A percentile compares a stretch with the other conserved stretches of the same genome.
phyloP scores from a whole-genome alignment of 2,888 invertebrate species.

The Druceiella hillmani region DNA sequence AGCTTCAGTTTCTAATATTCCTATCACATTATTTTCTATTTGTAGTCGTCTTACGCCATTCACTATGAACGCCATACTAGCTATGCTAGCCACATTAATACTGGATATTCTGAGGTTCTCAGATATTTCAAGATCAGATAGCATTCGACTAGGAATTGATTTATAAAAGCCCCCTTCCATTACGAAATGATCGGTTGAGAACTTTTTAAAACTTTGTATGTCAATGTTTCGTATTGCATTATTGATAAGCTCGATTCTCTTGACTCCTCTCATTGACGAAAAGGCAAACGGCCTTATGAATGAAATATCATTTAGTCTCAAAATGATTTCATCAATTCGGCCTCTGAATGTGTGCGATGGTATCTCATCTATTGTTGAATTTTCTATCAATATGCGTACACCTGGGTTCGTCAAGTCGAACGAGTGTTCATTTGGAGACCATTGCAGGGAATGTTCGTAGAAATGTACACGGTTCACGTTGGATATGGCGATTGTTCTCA shows the following conservation, averaged over 20 bases:
- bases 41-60: slow-evolving; percentile 56
- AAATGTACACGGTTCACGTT: slow-evolving; percentile 60
- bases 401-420: slow-evolving; percentile 59
- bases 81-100: slow-evolving; percentile 56
- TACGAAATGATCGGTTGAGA: slow-evolving; percentile 60
- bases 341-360: slow-evolving; percentile 64
- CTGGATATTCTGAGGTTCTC: slow-evolving; percentile 61
- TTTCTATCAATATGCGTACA: slow-evolving; percentile 44
- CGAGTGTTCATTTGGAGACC: slow-evolving; percentile 58
- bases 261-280: slow-evolving; percentile 62
- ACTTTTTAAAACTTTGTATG: slow-evolving; percentile 73
- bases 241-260: slow-evolving; percentile 58
- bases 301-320: slow-evolving; percentile 57
- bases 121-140: slow-evolving; percentile 68
- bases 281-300: slow-evolving; percentile 67
- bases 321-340: slow-evolving; percentile 60
- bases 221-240: slow-evolving; percentile 57
- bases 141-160: slow-evolving; percentile 62
- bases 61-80: slow-evolving; percentile 66
- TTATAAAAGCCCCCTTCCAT: slow-evolving; percentile 57
- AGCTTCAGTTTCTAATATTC: slow-evolving; percentile 58
- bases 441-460: slow-evolving; percentile 55
- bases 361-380: slow-evolving; percentile 49
- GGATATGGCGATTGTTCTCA: slow-evolving; percentile 58
- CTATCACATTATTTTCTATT: slow-evolving; percentile 54